These are phyloP conservation scores for Gymnogyps californianus DNA, from an alignment of 2,113 vertebrate species.

Conservation along the genomic window DNA sequence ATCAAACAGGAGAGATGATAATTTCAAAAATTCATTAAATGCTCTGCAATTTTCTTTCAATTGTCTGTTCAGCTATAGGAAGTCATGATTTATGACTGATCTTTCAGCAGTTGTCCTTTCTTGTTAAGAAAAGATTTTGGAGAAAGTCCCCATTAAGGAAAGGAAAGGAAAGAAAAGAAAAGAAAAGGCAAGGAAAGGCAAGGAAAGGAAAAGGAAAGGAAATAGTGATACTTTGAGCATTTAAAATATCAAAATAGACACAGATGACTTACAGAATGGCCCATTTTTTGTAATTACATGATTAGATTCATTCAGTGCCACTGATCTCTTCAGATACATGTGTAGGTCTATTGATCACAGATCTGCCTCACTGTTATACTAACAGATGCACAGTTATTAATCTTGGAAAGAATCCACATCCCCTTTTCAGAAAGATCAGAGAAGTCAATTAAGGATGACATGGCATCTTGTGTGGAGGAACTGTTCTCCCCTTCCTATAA, in stretches of 20 bases:
- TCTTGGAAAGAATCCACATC: conserved; percentile 46
- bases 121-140: background rate
- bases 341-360: conserved; percentile 63
- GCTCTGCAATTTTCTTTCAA: background rate
- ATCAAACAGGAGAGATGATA: background rate
- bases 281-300: conserved; percentile 54
- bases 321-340: conserved; percentile 53
- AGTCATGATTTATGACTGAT: background rate
- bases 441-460: conserved; percentile 41
- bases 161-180: background rate
- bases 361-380: conserved; percentile 31
- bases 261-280: conserved; percentile 16
- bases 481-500: background rate
- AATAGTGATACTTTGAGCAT: background rate
- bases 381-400: conserved; percentile 67
- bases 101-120: background rate
- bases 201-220: background rate
- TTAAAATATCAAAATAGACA: background rate
- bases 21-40: background rate
- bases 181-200: background rate
- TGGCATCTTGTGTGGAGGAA: conserved; percentile 29
- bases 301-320: conserved; percentile 47
- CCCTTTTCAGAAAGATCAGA: conserved; percentile 46
- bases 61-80: background rate
- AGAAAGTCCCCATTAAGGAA: background rate